Percentiles rank a stretch among this genome's conserved stretches.
phyloP scores from a whole-genome alignment of 2,113 vertebrate genomes.

The Gracilinanus agilis region DNA sequence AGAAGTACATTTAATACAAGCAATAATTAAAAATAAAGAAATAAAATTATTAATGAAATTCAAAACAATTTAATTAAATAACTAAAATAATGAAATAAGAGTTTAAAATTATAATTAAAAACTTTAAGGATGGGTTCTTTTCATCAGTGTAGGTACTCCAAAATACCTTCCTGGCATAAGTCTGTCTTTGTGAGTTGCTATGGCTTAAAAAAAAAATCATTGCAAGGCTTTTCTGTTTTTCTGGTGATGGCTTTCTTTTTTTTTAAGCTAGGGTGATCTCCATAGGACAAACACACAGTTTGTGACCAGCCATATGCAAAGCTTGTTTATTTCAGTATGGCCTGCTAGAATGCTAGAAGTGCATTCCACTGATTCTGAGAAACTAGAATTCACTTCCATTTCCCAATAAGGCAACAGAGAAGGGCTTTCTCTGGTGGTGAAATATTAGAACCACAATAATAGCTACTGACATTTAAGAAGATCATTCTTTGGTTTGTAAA shows the following conservation, averaged over 20 bases:
- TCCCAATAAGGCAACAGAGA: neutral
- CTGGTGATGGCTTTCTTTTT: neutral
- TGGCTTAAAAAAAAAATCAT: neutral
- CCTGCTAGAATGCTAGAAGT: neutral
- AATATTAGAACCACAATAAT: neutral
- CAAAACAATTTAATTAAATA: too few relatives aligned
- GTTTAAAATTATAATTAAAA: neutral
- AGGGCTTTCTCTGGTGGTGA: neutral
- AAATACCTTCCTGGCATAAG: neutral
- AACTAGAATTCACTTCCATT: neutral
- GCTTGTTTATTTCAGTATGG: neutral
- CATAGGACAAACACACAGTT: neutral
- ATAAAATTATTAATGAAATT: too few relatives aligned
- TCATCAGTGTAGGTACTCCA: too few relatives aligned
- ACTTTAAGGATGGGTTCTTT: too few relatives aligned
- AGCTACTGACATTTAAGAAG: neutral
- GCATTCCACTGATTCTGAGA: neutral
- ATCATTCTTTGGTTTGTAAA: neutral
- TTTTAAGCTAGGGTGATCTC: neutral
- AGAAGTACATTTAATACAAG: too few relatives aligned
- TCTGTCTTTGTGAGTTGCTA: neutral
- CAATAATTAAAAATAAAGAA: too few relatives aligned
- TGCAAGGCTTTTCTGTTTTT: neutral
- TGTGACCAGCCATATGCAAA: neutral
- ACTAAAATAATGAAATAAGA: neutral